Base-by-base conservation (phyloP, 2,888 invertebrate genomes). In the Euplexia lucipara region DNA sequence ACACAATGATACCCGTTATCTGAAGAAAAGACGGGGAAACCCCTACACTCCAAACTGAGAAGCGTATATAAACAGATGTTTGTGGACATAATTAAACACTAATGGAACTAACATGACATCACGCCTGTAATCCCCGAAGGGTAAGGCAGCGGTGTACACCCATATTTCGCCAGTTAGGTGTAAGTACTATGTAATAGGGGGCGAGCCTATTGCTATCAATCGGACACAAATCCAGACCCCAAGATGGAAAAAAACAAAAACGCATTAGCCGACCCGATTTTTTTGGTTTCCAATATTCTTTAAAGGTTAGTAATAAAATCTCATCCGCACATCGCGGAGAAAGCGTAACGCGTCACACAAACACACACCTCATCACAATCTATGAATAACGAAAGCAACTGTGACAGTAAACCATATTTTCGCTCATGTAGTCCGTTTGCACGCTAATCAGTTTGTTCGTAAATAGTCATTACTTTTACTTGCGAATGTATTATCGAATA, bases 401-500 rank as follows among this genome's bases (percentile, higher is more conserved):
- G 51, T 51, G 56, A 30, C 32, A 54, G 39, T 41, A 37, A 45
- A 62, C 39, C 35, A 61, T 35, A 53, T 71, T 71, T 71, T 53
- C 44, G 71, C 56, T 39, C 3, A 34, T 61, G 51, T 70, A 47
- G 39, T 30, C n/a, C 47, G 54, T 51, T 35, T 41, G 20, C 41
- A 61, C 37, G 61, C 18, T 56, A 51, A 61, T 57, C 70, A 54
- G 18, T n/a, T 10, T 20, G 39, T 20, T 59, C 14, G 39, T 70
- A 70, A 70, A 60, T 70, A 66, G 14, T 61, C 14, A 39, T 70
- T 61, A 70, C 68, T 70, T 68, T 70, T 75, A 58, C 69, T 70
- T 44, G 30, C 26, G 16, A 57, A 48, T 67, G 54, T 35, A 66
- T 26, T 66, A 74, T 56, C 32, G 68, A 53, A 16, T 67, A 32